These are phyloP conservation scores for Hydrolagus affinis DNA, from an alignment of 2,113 vertebrate species.

Conservation along the genomic window DNA sequence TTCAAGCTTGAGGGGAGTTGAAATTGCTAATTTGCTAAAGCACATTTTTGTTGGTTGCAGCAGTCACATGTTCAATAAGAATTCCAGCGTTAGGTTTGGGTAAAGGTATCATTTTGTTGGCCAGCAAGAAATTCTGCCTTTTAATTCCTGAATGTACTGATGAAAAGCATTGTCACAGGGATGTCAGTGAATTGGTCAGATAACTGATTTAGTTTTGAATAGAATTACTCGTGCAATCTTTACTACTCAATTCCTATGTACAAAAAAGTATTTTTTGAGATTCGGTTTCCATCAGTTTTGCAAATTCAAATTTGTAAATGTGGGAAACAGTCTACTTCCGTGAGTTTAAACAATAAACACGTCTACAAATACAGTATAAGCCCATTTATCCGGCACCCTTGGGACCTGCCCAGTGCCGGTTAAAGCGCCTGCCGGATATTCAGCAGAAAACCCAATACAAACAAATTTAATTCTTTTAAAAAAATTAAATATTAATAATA, in stretches of 20 bases:
- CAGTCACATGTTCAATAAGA: neutral
- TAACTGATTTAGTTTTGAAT: neutral
- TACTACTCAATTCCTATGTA: neutral
- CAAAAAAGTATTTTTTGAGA: too few relatives aligned
- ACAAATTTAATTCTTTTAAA: too few relatives aligned
- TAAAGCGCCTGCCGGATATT: too few relatives aligned
- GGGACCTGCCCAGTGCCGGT: too few relatives aligned
- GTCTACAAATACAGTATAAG: neutral
- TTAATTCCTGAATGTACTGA: neutral
- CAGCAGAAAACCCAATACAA: too few relatives aligned
- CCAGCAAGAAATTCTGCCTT: neutral
- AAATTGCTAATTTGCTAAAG: conserved; percentile 14
- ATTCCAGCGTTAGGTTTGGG: neutral
- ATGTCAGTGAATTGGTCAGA: neutral
- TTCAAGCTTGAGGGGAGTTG: neutral
- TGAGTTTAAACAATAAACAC: neutral
- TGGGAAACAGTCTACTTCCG: neutral
- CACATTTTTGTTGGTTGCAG: neutral
- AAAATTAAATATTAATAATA: too few relatives aligned
- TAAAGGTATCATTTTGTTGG: neutral
- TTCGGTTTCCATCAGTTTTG: neutral
- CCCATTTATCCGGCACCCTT: too few relatives aligned
- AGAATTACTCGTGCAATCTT: neutral
- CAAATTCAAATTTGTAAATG: neutral
- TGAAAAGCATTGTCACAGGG: neutral